phyloP scores from a whole-genome alignment of 1,140 invertebrate species.

The Drosophila ogumai region DNA sequence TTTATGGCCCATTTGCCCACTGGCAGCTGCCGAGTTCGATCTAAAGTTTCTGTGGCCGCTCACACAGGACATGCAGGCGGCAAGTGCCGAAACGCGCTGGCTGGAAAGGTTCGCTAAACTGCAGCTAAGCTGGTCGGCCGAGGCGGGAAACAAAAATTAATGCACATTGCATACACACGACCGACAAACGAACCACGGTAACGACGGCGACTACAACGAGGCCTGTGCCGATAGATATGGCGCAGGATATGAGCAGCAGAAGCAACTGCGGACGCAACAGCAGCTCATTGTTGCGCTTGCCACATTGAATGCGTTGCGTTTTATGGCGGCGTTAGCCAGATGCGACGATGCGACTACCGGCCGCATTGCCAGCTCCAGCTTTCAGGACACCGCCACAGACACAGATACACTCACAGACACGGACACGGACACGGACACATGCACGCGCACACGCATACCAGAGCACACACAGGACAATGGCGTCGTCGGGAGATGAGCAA shows the following conservation, averaged over 20 bases:
- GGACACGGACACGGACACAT: conserved; percentile 12
- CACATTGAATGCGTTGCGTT: conserved; percentile 83
- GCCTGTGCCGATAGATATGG: conserved; percentile 13
- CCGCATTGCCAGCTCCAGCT: conserved; percentile 70
- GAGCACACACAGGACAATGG: conserved; percentile 37
- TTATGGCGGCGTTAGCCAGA: conserved; percentile 80
- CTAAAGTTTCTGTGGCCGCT: neutral
- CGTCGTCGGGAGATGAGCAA: conserved; percentile 72
- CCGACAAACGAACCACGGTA: conserved; percentile 44
- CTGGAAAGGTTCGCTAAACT: conserved; percentile 69
- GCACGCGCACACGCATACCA: conserved; percentile 10
- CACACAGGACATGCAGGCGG: conserved; percentile 7
- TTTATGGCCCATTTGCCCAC: conserved; percentile 21
- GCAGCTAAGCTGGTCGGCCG: conserved; percentile 59
- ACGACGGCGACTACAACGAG: conserved; percentile 20
- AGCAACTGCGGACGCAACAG: conserved; percentile 41
- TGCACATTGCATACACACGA: conserved; percentile 81
- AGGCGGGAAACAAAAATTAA: conserved; percentile 75
- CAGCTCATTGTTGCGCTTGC: conserved; percentile 82
- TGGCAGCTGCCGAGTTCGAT: neutral
- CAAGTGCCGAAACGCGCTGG: conserved; percentile 43
- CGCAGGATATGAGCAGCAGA: conserved; percentile 40
- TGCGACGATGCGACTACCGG: conserved; percentile 82
- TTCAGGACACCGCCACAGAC: conserved; percentile 39
- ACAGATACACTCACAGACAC: conserved; percentile 25